Conservation (phyloP, 2,113 vertebrate genomes). For the Garra rufa region DNA sequence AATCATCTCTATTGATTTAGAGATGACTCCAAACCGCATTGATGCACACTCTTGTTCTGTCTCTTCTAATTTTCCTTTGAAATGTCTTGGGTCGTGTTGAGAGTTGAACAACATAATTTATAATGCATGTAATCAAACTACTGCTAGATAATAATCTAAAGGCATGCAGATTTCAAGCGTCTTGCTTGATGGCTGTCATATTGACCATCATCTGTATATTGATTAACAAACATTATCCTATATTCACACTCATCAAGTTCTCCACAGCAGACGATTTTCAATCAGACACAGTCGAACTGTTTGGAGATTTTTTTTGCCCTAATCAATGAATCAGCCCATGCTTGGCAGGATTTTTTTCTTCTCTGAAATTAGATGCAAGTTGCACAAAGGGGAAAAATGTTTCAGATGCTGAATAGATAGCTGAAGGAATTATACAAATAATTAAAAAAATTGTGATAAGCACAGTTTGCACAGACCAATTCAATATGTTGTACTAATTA, state of each 20-base stretch:
- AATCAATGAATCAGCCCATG: background rate
- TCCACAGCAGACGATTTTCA: background rate
- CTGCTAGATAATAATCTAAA: background rate
- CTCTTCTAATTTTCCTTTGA: background rate
- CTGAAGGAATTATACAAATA: background rate
- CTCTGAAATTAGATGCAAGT: background rate
- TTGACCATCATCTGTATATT: background rate
- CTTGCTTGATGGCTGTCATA: background rate
- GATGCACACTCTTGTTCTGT: background rate
- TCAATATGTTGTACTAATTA: background rate
- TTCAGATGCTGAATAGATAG: constrained; percentile 20
- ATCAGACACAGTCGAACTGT: background rate
- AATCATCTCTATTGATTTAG: background rate
- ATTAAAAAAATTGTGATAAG: background rate
- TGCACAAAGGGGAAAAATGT: background rate
- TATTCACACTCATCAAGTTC: background rate
- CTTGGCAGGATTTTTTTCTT: background rate
- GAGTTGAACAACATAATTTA: background rate
- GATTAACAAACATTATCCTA: background rate
- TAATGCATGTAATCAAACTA: background rate
- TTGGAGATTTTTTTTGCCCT: background rate
- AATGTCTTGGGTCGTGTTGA: background rate
- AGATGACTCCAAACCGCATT: background rate
- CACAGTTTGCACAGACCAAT: background rate
- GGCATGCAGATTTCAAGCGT: background rate